Percentiles rank a stretch among this genome's conserved stretches.
Conservation (phyloP, 2,797 vertebrate genomes). For the Lepus townsendii region DNA sequence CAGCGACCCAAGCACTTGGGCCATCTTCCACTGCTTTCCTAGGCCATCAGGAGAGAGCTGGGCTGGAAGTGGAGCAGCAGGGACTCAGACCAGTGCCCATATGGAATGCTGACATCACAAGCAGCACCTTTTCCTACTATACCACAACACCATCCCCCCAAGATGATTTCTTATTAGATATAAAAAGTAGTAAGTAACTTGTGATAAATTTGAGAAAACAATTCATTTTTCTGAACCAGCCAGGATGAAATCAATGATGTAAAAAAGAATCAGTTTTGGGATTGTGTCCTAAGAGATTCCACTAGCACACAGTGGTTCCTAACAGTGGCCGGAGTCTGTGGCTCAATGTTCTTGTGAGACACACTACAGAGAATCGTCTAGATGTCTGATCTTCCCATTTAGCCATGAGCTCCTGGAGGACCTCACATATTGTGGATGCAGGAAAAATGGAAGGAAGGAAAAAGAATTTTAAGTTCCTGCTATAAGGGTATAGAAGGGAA, state of each 20-base stretch:
- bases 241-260: constrained; percentile 66
- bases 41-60: too few species aligned
- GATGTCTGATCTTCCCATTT: not conserved
- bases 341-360: not conserved
- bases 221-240: constrained; percentile 49
- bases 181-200: constrained; percentile 58
- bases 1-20: too few species aligned
- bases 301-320: not conserved
- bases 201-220: constrained; percentile 63
- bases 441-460: not conserved
- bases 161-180: constrained; percentile 57
- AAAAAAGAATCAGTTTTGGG: not conserved
- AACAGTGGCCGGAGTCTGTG: not conserved
- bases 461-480: not conserved
- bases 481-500: not conserved
- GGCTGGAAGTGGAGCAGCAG: too few species aligned
- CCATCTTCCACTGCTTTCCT: too few species aligned
- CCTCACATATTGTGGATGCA: not conserved
- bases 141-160: too few species aligned
- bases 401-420: not conserved
- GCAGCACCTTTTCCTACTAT: too few species aligned
- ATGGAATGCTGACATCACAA: too few species aligned
- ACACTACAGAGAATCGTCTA: not conserved
- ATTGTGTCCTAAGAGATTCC: not conserved
- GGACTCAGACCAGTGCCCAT: too few species aligned